Conservation (phyloP, 2,113 vertebrate genomes). For the Mellivora capensis region DNA sequence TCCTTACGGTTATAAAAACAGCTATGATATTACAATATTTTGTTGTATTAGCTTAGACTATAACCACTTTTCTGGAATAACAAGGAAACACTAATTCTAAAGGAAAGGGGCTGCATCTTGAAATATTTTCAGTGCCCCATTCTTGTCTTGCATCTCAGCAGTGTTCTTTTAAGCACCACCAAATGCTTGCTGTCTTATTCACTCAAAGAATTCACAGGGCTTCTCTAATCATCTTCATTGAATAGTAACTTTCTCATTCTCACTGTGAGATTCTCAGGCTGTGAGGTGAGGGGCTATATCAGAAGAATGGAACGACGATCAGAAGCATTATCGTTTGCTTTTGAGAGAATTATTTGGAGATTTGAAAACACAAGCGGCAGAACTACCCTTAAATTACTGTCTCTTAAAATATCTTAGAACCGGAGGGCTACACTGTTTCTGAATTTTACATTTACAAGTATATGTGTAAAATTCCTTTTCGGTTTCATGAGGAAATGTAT, state of each 20-base stretch:
- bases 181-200: background rate
- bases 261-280: background rate
- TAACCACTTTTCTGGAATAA: background rate
- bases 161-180: background rate
- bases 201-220: background rate
- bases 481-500: background rate
- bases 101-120: background rate
- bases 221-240: background rate
- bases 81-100: conserved; percentile 12
- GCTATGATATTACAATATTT: background rate
- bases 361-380: background rate
- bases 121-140: background rate
- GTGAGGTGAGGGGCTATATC: background rate
- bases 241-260: conserved; percentile 8
- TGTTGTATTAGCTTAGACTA: background rate
- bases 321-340: background rate
- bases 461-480: background rate
- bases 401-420: background rate
- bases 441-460: background rate
- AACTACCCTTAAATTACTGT: background rate
- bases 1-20: background rate
- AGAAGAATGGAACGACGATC: background rate
- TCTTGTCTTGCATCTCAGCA: background rate
- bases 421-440: background rate
- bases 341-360: background rate